Evolutionary conservation across 2,888 invertebrate genomes (phyloP).

Genomic region (Trichogramma dendrolimi): DNA sequence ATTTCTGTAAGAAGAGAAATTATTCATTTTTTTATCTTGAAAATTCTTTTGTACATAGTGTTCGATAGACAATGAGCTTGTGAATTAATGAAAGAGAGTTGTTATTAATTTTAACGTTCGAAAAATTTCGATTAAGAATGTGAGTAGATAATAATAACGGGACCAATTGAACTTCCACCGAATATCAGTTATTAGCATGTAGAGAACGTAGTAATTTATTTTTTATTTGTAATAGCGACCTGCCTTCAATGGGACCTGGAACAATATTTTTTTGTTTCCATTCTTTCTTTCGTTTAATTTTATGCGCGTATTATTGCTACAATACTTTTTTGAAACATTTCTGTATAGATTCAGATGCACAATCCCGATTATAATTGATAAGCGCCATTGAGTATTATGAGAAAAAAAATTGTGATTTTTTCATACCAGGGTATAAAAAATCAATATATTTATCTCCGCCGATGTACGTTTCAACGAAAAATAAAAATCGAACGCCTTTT

Average conservation of each 20-base stretch:
- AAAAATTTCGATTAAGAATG: conserved; percentile 4
- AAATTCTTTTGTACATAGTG: conserved; percentile 40
- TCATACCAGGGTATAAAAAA: too few relatives aligned
- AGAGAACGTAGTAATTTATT: conserved; percentile 25
- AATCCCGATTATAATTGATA: too few relatives aligned
- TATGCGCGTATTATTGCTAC: not conserved
- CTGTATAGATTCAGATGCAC: too few relatives aligned
- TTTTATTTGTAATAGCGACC: conserved; percentile 41
- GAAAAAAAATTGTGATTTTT: too few relatives aligned
- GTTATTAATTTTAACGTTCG: conserved; percentile 50
- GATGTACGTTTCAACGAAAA: conserved; percentile 8
- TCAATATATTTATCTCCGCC: too few relatives aligned
- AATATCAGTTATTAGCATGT: conserved; percentile 49
- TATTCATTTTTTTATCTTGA: too few relatives aligned
- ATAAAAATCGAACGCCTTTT: conserved; percentile 45
- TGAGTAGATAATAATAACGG: conserved; percentile 34
- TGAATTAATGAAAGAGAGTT: conserved; percentile 31
- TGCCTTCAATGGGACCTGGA: conserved; percentile 47
- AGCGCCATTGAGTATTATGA: too few relatives aligned
- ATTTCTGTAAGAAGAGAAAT: conserved; percentile 5
- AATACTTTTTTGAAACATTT: too few relatives aligned
- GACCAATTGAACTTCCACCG: conserved; percentile 53
- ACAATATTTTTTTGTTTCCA: conserved; percentile 19
- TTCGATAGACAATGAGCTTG: conserved; percentile 37
- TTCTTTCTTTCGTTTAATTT: conserved; percentile 9